Evolutionary conservation across 64 coral and sea anemone genomes (phyloP), one percentile per base, ranked within the genome.

Genomic region (Catalaphyllia jardinei): DNA sequence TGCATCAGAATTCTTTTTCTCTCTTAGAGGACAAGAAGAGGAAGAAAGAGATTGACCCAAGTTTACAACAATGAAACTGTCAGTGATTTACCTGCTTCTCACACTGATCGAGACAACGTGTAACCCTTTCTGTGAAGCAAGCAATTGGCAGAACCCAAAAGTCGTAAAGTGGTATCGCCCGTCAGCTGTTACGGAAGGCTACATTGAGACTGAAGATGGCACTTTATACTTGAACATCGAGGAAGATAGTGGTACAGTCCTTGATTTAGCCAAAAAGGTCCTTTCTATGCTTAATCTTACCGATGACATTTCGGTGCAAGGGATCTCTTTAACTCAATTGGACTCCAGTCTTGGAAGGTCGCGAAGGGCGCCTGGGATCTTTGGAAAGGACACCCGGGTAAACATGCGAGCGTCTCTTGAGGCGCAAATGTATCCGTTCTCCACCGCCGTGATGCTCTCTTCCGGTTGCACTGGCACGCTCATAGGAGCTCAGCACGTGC

Each of bases 381-480:
- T 92, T 87, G 90, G 90, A 38, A 55, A 75, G 28, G 90, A 92
- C 52, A 51, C 87, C 25, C 83, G 90, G 39, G 80, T 87, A 35
- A 86, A 64, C 39, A 63, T 92, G 54, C 72, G 52, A 25, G 72
- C 90, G 33, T 92, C 90, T 27, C 71, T 77, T n/a, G 73, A 79
- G 60, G 90, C 90, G 2, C 90, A 92, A 55, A 87, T n/a, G 31
- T 92, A 92, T 80, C 90, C 90, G 2, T 92, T 67, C 57, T 92
- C 82, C 9, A 92, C 90, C 18, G 90, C 86, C 10, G 83, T 92
- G 33, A 87, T 65, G 64, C 76, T 92, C 35, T 87, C 90, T 72
- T 87, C 82, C 86, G 90, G 90, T 67, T 92, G 90, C 15, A 92
- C 90, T 35, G 90, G 90, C n/a, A 92, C 90, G 46, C 74, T 92